Conservation (phyloP, 2,797 vertebrate genomes). For the Tragelaphus eurycerus region DNA sequence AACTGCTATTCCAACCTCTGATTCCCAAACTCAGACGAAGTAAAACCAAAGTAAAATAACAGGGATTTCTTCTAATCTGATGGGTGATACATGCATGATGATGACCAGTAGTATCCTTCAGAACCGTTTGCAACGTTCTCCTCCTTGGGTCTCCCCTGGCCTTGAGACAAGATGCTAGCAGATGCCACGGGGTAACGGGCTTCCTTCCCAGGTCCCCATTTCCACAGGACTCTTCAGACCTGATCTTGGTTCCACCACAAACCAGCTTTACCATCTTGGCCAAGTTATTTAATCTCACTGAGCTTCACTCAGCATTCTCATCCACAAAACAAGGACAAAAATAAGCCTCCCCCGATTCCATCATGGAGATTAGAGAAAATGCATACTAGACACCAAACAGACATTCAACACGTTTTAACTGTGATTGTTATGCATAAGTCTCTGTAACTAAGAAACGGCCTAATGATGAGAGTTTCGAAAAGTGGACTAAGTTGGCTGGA, state of each 20-base stretch:
- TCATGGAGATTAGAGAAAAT: neutral
- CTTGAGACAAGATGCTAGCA: neutral
- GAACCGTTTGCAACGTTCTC: rapidly evolving
- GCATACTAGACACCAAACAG: neutral
- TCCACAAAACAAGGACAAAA: neutral
- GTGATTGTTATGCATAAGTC: neutral
- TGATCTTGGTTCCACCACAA: too few species aligned
- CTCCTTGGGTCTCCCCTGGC: neutral
- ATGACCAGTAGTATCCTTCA: neutral
- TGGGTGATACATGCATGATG: neutral
- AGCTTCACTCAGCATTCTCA: neutral
- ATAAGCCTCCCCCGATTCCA: neutral
- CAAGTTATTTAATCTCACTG: neutral
- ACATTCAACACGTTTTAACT: neutral
- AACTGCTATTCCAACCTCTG: too few species aligned
- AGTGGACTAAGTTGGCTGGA: neutral
- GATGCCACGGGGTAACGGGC: neutral
- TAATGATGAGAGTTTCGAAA: neutral
- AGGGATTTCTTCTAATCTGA: neutral
- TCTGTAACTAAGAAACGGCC: neutral
- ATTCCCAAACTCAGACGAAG: neutral
- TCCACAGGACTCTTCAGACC: neutral
- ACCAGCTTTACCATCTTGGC: neutral
- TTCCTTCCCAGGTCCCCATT: neutral
- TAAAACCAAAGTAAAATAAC: neutral